A percentile compares a stretch with the other conserved stretches of the same genome.
Conservation (phyloP, 2,797 vertebrate species). For the Premnoplex brunnescens region DNA sequence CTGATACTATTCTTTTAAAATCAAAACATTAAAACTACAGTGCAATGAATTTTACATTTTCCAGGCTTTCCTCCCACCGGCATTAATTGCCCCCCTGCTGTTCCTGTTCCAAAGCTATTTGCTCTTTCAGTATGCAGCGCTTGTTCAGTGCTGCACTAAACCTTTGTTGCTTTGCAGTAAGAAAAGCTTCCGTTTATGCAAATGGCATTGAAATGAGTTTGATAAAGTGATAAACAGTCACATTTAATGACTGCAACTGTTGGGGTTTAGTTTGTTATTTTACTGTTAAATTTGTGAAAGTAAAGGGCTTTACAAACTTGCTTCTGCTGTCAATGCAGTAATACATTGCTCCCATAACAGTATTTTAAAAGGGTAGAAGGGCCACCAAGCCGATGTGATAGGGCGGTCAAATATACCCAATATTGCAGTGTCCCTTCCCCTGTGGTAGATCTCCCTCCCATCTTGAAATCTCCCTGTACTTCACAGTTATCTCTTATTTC, state of each 20-base stretch:
- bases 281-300: slow-evolving; percentile 21
- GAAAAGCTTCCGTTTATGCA: background rate
- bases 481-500: background rate
- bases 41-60: slow-evolving; percentile 1
- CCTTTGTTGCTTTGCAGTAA: slow-evolving; percentile 9
- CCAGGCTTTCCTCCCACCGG: background rate
- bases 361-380: background rate
- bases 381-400: background rate
- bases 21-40: slow-evolving; percentile 1
- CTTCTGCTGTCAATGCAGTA: background rate
- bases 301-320: background rate
- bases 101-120: slow-evolving; percentile 7
- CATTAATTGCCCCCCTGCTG: slow-evolving; percentile 23
- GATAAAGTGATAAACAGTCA: background rate
- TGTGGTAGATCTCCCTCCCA: background rate
- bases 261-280: background rate
- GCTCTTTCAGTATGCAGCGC: background rate
- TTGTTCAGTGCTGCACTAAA: background rate
- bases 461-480: background rate
- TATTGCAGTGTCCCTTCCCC: background rate
- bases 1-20: background rate
- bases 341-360: background rate
- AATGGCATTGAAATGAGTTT: slow-evolving; percentile 19
- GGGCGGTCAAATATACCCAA: background rate
- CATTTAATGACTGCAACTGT: background rate